Percentiles rank a stretch among this genome's conserved stretches.
Evolutionary conservation across 2,888 invertebrate species (phyloP).

Genomic region (Trisateles emortualis): DNA sequence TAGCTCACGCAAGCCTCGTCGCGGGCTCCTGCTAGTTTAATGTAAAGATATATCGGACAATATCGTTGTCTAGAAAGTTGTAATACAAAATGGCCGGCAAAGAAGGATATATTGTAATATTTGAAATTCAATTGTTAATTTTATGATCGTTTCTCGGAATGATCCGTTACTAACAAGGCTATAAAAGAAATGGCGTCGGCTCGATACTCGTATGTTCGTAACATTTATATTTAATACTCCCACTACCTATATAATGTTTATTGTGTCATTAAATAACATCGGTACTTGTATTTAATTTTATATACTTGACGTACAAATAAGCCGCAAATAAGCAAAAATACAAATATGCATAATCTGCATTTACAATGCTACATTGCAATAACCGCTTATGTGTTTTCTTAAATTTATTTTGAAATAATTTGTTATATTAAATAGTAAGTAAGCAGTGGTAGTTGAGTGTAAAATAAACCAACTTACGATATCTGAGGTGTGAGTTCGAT

Average conservation of each 20-base stretch:
- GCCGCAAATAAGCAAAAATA: not conserved
- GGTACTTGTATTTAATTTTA: not conserved
- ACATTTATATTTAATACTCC: not conserved
- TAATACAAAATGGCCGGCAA: not conserved
- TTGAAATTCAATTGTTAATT: conserved; percentile 5
- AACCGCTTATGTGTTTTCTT: no score
- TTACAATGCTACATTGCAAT: no score
- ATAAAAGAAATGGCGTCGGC: not conserved
- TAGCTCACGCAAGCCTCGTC: no score
- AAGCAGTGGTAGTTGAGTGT: no score
- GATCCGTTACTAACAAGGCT: not conserved
- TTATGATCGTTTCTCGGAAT: conserved; percentile 4
- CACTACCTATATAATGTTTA: not conserved
- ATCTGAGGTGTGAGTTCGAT: no score
- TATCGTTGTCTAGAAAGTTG: conserved; percentile 37
- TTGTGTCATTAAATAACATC: not conserved
- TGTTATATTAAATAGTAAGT: no score
- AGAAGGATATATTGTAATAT: conserved; percentile 15
- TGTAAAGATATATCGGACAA: no score
- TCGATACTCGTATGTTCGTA: not conserved
- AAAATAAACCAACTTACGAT: no score
- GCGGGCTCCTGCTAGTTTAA: no score
- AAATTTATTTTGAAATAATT: no score
- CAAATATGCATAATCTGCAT: not conserved
- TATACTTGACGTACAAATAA: not conserved